Evolutionary conservation across 1,140 invertebrate species (phyloP).

Genomic region (Phortica variegata): DNA sequence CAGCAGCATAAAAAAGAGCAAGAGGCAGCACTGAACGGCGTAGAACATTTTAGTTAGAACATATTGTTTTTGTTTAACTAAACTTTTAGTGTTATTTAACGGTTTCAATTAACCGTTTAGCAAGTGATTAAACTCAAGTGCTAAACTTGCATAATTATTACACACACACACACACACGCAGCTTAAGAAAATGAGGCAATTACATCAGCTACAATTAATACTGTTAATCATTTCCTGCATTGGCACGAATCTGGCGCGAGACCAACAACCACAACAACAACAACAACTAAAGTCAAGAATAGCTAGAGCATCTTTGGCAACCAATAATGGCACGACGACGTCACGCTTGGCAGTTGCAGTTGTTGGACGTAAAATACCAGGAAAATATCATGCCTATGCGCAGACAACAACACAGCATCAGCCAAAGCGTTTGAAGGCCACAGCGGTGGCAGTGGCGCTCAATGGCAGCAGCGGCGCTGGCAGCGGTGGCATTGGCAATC

Average conservation of each 20-base stretch:
- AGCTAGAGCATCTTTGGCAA: too few species aligned
- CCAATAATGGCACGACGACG: slow-evolving; percentile 5
- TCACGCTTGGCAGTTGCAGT: slow-evolving; percentile 3
- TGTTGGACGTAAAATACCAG: slow-evolving; percentile 48
- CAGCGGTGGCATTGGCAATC: slow-evolving; percentile 9
- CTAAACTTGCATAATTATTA: slow-evolving; percentile 34
- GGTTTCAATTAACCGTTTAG: slow-evolving; percentile 2
- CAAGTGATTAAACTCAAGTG: slow-evolving; percentile 34
- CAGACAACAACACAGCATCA: slow-evolving; percentile 35
- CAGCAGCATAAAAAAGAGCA: too few species aligned
- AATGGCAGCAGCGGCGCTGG: slow-evolving; percentile 12
- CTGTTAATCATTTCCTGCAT: slow-evolving; percentile 48
- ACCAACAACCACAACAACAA: slow-evolving; percentile 4
- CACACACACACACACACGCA: slow-evolving; percentile 11
- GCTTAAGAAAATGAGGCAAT: slow-evolving; percentile 41
- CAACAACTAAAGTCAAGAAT: slow-evolving; percentile 11
- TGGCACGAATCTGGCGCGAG: slow-evolving; percentile 13
- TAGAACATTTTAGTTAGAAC: neutral
- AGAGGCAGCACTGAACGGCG: too few species aligned
- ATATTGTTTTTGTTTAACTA: slow-evolving; percentile 10
- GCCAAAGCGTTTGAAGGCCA: slow-evolving; percentile 35
- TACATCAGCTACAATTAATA: slow-evolving; percentile 48
- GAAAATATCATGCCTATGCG: slow-evolving; percentile 50
- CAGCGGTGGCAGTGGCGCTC: slow-evolving; percentile 12
- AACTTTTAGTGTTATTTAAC: slow-evolving; percentile 4